A percentile compares a stretch with the other conserved stretches of the same genome.
Conservation (phyloP, 2,888 invertebrate species). For the Diarsia dahlii region DNA sequence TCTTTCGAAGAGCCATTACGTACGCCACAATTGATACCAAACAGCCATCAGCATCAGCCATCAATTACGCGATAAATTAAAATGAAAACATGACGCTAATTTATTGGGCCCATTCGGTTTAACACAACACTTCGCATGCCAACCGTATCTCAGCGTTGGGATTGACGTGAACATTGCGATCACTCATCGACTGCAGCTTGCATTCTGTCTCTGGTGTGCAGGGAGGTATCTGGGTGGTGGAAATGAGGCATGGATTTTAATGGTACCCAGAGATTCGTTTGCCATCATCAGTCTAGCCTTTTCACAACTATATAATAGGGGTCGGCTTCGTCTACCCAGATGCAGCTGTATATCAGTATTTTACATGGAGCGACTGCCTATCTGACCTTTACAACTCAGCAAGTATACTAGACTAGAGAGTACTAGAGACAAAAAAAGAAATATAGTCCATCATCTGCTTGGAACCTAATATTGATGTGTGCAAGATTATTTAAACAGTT, state of each 20-base stretch:
- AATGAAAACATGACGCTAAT: conserved; percentile 57
- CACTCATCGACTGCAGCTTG: conserved; percentile 65
- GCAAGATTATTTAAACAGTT: background rate
- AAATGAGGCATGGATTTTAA: background rate
- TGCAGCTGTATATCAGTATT: too few relatives aligned
- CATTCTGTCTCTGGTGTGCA: conserved; percentile 57
- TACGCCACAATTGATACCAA: conserved; percentile 32
- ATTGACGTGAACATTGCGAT: conserved; percentile 62
- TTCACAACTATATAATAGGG: too few relatives aligned
- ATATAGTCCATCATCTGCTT: background rate
- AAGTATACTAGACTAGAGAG: too few relatives aligned
- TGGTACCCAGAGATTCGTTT: background rate
- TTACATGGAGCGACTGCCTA: too few relatives aligned
- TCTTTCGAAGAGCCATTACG: conserved; percentile 18
- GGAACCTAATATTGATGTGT: background rate
- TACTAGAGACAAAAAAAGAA: too few relatives aligned
- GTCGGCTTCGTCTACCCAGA: too few relatives aligned
- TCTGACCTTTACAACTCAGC: too few relatives aligned
- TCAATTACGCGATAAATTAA: conserved; percentile 59
- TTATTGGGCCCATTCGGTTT: conserved; percentile 51
- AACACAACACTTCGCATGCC: conserved; percentile 58
- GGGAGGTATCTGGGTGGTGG: conserved; percentile 13
- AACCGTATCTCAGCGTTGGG: conserved; percentile 48
- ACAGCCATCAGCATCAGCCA: conserved; percentile 37
- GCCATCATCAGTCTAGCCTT: too few relatives aligned